Conservation (phyloP, 2,797 vertebrate genomes). For the Nannoperca obscura region DNA sequence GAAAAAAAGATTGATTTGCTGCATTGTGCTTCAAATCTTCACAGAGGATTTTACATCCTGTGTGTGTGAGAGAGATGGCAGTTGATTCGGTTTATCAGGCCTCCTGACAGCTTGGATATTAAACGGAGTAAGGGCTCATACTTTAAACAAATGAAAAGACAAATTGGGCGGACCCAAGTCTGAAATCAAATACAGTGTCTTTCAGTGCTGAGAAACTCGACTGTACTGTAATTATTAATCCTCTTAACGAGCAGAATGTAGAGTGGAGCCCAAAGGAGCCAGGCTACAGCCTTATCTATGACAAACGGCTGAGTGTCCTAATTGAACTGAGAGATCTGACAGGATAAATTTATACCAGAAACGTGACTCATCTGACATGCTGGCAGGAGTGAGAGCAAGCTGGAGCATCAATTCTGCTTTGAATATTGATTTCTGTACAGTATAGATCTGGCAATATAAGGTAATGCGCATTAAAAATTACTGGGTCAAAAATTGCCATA, state of each 20-base stretch:
- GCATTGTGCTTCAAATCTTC: constrained; percentile 41
- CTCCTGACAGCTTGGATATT: constrained; percentile 32
- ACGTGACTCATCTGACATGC: constrained; percentile 68
- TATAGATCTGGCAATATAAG: constrained; percentile 20
- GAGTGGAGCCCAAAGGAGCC: constrained; percentile 72
- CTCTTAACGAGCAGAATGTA: constrained; percentile 77
- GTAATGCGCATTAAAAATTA: not conserved
- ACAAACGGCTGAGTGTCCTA: constrained; percentile 78
- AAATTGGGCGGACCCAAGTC: constrained; percentile 43
- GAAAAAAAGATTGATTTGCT: constrained; percentile 31
- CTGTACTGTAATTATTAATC: constrained; percentile 78
- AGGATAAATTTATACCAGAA: constrained; percentile 77
- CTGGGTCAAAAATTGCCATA: not conserved
- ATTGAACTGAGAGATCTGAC: constrained; percentile 81
- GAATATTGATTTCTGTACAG: constrained; percentile 26
- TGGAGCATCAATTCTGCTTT: constrained; percentile 38
- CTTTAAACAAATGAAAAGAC: constrained; percentile 58
- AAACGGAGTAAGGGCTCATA: constrained; percentile 37
- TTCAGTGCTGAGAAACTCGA: constrained; percentile 53
- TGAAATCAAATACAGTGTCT: constrained; percentile 46
- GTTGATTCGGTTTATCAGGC: constrained; percentile 46
- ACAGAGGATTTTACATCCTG: constrained; percentile 27
- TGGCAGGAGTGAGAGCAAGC: constrained; percentile 44
- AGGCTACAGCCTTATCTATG: constrained; percentile 74
- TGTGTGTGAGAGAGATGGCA: constrained; percentile 27